These are phyloP conservation scores for Agonopterix alstromeriana DNA, from an alignment of 2,888 invertebrate species.

Conservation along the genomic window DNA sequence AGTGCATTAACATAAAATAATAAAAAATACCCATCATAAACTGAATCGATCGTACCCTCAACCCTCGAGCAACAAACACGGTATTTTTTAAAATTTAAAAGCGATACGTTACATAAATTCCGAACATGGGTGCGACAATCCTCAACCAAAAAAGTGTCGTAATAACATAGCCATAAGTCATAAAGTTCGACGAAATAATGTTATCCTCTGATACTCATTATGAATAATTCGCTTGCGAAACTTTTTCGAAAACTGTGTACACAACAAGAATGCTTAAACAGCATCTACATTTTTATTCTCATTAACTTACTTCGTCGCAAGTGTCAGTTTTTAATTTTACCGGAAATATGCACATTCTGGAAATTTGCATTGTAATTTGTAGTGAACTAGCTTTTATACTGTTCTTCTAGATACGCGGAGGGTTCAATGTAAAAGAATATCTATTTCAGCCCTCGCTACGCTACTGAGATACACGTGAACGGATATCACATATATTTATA, in stretches of 20 bases:
- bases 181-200: slow-evolving; percentile 47
- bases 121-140: slow-evolving; percentile 49
- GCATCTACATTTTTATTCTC: slow-evolving; percentile 35
- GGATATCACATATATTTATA: too few species aligned
- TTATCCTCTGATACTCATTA: slow-evolving; percentile 49
- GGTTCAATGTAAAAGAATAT: too few species aligned
- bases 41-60: slow-evolving; percentile 51
- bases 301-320: slow-evolving; percentile 35
- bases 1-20: slow-evolving; percentile 61
- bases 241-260: slow-evolving; percentile 63
- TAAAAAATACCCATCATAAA: slow-evolving; percentile 65
- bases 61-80: slow-evolving; percentile 58
- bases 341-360: not conserved
- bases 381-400: too few species aligned
- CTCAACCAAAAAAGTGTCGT: slow-evolving; percentile 51
- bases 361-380: not conserved
- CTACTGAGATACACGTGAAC: too few species aligned
- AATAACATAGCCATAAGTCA: slow-evolving; percentile 50
- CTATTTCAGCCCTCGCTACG: too few species aligned
- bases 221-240: slow-evolving; percentile 63
- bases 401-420: too few species aligned
- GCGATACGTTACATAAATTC: slow-evolving; percentile 53
- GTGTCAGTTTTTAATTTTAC: slow-evolving; percentile 21
- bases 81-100: slow-evolving; percentile 44
- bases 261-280: slow-evolving; percentile 60